Conservation (phyloP, 2,113 vertebrate species). For the Phyllopteryx taeniolatus region DNA sequence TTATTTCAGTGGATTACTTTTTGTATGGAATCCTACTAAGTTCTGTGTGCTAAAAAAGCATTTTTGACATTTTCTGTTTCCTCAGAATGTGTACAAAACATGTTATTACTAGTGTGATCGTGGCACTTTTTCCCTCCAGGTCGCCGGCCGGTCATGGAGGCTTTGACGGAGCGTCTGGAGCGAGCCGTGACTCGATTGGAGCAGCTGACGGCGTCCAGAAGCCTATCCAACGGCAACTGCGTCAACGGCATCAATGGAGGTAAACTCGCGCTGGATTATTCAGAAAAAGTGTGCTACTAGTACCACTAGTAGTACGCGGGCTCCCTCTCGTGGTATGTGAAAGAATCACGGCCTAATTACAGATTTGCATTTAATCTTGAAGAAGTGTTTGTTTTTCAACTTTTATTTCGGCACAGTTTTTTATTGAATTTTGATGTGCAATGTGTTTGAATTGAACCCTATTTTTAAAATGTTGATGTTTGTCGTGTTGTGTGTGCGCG, state of each 20-base stretch:
- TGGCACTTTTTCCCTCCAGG: conserved; percentile 41
- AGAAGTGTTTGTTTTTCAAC: no score
- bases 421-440: no score
- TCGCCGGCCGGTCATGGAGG: conserved; percentile 69
- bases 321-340: neutral
- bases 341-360: neutral
- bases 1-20: neutral
- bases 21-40: no score
- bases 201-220: conserved; percentile 69
- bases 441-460: no score
- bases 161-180: conserved; percentile 87
- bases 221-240: conserved; percentile 61
- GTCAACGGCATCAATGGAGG: conserved; percentile 77
- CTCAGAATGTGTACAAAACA: neutral
- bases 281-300: neutral
- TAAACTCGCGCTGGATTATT: conserved; percentile 35
- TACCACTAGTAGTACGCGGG: neutral
- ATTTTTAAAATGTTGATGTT: neutral
- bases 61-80: no score
- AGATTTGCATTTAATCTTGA: neutral
- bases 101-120: neutral
- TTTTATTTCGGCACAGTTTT: no score
- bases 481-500: neutral
- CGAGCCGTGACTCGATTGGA: conserved; percentile 87
- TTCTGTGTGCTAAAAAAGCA: no score